Percentiles rank a stretch among this genome's conserved stretches.
Evolutionary conservation across 2,888 invertebrate species (phyloP).

Genomic region (Andrena marginata): DNA sequence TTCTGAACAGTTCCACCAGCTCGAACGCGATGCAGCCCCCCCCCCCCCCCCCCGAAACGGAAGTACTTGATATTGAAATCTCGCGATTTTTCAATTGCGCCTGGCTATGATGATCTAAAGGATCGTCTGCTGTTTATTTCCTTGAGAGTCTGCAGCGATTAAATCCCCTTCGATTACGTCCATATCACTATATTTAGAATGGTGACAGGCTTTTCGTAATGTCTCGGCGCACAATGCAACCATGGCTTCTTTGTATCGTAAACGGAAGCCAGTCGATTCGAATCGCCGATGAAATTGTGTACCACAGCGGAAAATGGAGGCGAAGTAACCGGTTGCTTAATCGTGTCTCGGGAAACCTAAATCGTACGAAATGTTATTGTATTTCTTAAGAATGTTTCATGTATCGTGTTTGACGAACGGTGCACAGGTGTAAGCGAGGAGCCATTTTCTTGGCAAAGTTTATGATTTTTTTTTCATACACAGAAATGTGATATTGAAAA

Average conservation of each 20-base stretch:
- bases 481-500: no score
- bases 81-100: slow-evolving; percentile 17
- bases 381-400: no score
- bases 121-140: background rate
- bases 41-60: background rate
- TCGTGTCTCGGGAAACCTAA: no score
- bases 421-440: no score
- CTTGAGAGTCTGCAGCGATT: slow-evolving; percentile 7
- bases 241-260: background rate
- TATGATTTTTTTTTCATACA: no score
- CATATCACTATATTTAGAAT: slow-evolving; percentile 46
- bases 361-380: no score
- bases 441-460: no score
- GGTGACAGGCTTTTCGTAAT: slow-evolving; percentile 39
- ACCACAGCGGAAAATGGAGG: slow-evolving; percentile 6
- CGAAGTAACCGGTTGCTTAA: background rate
- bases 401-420: no score
- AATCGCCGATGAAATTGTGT: background rate
- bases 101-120: background rate
- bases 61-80: slow-evolving; percentile 16
- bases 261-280: background rate
- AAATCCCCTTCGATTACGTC: slow-evolving; percentile 15
- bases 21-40: background rate
- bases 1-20: background rate
- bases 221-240: background rate